Percentiles rank a stretch among this genome's conserved stretches.
These are phyloP conservation scores for Saiga tatarica DNA, from an alignment of 2,113 vertebrate genomes.

Conservation along the genomic window DNA sequence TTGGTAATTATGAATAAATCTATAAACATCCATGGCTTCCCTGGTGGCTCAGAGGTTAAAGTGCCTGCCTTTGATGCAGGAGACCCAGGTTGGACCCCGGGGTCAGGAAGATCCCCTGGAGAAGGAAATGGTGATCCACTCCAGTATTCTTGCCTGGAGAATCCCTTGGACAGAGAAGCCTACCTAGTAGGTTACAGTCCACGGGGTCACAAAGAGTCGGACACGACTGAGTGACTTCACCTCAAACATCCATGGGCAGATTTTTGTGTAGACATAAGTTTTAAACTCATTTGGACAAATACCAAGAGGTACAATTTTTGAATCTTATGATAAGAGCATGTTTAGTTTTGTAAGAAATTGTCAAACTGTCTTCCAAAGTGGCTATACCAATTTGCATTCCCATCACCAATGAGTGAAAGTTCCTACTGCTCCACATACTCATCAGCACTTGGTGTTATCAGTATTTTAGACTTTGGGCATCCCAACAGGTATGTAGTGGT, in stretches of 20 bases:
- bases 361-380: not conserved
- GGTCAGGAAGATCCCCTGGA: no score
- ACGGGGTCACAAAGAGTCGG: no score
- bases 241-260: not conserved
- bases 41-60: no score
- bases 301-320: not conserved
- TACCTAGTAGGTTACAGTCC: no score
- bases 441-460: not conserved
- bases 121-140: no score
- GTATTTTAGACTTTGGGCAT: not conserved
- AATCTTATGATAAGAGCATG: not conserved
- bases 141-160: no score
- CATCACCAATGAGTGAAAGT: not conserved
- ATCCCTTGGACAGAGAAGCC: no score
- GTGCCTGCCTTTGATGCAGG: no score
- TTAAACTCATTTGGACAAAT: not conserved
- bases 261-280: not conserved
- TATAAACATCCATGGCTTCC: not conserved
- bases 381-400: not conserved
- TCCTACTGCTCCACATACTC: not conserved
- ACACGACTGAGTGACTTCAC: no score
- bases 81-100: no score
- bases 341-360: not conserved
- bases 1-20: not conserved
- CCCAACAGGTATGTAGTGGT: not conserved